phyloP scores from a whole-genome alignment of 2,113 vertebrate genomes.

The Ochotona princeps region DNA sequence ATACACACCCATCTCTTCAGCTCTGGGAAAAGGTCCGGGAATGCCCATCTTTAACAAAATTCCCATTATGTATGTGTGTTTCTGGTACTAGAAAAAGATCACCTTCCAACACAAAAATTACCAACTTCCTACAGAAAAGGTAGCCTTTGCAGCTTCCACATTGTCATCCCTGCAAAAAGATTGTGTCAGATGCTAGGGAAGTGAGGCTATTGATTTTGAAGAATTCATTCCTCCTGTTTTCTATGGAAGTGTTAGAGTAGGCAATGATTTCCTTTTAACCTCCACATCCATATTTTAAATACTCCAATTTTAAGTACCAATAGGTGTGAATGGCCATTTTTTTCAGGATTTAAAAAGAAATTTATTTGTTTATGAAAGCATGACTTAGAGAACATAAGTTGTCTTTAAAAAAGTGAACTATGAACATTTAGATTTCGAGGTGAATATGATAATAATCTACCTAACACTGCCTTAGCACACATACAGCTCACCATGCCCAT shows the following conservation, averaged over 20 bases:
- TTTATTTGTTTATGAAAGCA: too few species aligned
- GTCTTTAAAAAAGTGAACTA: background rate
- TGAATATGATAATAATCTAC: background rate
- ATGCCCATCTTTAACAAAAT: constrained; percentile 5
- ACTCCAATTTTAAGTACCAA: background rate
- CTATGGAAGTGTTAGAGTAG: background rate
- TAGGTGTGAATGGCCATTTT: background rate
- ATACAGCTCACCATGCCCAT: background rate
- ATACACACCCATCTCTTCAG: background rate
- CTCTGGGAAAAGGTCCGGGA: constrained; percentile 17
- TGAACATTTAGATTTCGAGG: constrained; percentile 37
- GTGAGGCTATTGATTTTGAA: background rate
- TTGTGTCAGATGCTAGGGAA: background rate
- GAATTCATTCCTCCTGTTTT: background rate
- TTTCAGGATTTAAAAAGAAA: background rate
- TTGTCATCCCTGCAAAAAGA: background rate
- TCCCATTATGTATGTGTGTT: background rate
- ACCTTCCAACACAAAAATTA: background rate
- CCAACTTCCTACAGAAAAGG: background rate
- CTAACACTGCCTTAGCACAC: background rate
- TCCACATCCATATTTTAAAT: background rate
- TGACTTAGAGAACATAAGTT: too few species aligned
- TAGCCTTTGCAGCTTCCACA: background rate
- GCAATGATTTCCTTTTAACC: background rate
- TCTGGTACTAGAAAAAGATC: constrained; percentile 1